Conservation (phyloP, 2,888 invertebrate species). For the Drosophila merina region DNA sequence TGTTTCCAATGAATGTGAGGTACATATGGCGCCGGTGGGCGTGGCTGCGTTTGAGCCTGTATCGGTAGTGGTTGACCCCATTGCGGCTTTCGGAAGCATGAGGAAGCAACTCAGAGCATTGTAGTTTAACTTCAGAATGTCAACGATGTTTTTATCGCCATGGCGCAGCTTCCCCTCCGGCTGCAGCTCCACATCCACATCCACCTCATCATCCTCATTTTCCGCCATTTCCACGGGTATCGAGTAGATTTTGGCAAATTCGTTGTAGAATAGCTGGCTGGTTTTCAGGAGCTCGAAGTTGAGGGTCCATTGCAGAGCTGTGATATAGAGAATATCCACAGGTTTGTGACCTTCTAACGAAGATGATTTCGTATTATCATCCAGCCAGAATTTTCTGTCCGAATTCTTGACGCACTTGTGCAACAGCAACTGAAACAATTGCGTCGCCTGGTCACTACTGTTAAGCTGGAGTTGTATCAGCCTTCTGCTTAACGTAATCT, state of each 20-base stretch:
- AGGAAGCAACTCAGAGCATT: slow-evolving; percentile 81
- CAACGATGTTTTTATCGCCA: slow-evolving; percentile 79
- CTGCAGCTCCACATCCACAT: slow-evolving; percentile 9
- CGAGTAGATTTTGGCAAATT: slow-evolving; percentile 79
- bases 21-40: slow-evolving; percentile 51
- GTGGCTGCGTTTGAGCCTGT: slow-evolving; percentile 11
- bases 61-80: slow-evolving; percentile 23
- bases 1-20: slow-evolving; percentile 75
- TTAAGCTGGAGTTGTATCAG: slow-evolving; percentile 81
- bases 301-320: slow-evolving; percentile 82
- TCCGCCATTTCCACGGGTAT: slow-evolving; percentile 69
- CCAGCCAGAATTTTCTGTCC: slow-evolving; percentile 58
- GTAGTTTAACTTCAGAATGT: slow-evolving; percentile 79
- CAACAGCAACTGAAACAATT: slow-evolving; percentile 73
- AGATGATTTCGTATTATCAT: slow-evolving; percentile 41
- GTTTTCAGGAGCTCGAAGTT: slow-evolving; percentile 81
- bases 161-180: slow-evolving; percentile 55
- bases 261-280: slow-evolving; percentile 80
- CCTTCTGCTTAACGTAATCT: slow-evolving; percentile 71
- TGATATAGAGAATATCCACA: slow-evolving; percentile 78
- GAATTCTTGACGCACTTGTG: slow-evolving; percentile 50
- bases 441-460: slow-evolving; percentile 74
- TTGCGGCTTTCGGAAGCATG: slow-evolving; percentile 72
- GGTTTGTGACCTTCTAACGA: slow-evolving; percentile 60
- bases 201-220: slow-evolving; percentile 44